phyloP scores from a whole-genome alignment of 2,888 invertebrate species.

The Pollenia griseotomentosa region DNA sequence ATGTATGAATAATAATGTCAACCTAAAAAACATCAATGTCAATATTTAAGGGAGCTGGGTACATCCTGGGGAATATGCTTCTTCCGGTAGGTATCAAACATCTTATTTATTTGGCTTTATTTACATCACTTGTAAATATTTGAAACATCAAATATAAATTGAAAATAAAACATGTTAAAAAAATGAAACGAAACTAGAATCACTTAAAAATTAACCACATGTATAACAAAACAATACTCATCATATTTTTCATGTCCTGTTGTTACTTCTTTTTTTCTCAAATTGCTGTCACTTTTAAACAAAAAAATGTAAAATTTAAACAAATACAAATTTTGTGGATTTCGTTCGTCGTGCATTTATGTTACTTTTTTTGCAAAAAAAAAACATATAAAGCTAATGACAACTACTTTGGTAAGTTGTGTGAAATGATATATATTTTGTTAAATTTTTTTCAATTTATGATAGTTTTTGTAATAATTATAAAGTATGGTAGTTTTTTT shows the following conservation, averaged over 20 bases:
- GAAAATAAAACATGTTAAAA: slow-evolving; percentile 37
- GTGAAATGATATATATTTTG: slow-evolving; percentile 27
- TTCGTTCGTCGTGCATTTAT: slow-evolving; percentile 49
- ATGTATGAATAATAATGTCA: slow-evolving; percentile 24
- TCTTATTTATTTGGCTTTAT: slow-evolving; percentile 81
- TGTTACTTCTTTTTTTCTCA: slow-evolving; percentile 57
- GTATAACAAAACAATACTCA: slow-evolving; percentile 53
- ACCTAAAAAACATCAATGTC: slow-evolving; percentile 45
- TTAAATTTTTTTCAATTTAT: slow-evolving; percentile 20
- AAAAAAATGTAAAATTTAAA: slow-evolving; percentile 47
- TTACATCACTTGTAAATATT: slow-evolving; percentile 83
- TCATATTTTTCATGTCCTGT: slow-evolving; percentile 63
- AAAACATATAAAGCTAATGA: slow-evolving; percentile 93
- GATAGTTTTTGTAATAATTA: slow-evolving; percentile 39
- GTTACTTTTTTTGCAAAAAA: slow-evolving; percentile 52
- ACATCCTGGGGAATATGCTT: slow-evolving; percentile 99
- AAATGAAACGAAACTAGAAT: slow-evolving; percentile 32
- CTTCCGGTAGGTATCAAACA: slow-evolving; percentile 91
- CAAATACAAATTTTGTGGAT: slow-evolving; percentile 61
- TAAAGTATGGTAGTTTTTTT: neutral
- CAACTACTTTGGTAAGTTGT: slow-evolving; percentile 99
- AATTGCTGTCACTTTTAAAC: slow-evolving; percentile 54
- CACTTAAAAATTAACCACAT: slow-evolving; percentile 21
- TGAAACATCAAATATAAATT: slow-evolving; percentile 79
- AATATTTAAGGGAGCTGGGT: slow-evolving; percentile 92